phyloP scores from a whole-genome alignment of 2,888 invertebrate species.

The Meta bourneti region DNA sequence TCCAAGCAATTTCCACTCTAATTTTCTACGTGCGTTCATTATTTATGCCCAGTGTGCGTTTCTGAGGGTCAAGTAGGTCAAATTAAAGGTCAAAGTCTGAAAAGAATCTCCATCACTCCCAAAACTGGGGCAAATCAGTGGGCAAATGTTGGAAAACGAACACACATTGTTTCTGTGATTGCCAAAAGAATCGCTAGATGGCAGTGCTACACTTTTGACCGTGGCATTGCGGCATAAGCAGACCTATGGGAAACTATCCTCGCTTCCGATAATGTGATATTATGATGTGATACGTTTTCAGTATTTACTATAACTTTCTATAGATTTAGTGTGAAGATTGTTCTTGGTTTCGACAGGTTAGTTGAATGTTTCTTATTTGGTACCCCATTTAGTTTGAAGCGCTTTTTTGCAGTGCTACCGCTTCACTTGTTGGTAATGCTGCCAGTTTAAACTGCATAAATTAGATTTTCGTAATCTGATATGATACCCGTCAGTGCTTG shows the following conservation, averaged over 20 bases:
- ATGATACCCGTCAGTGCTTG: not conserved
- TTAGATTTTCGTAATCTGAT: conserved; percentile 35
- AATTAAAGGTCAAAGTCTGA: conserved; percentile 23
- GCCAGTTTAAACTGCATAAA: conserved; percentile 48
- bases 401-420: not conserved
- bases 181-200: conserved; percentile 56
- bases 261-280: conserved; percentile 72
- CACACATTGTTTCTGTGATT: conserved; percentile 42
- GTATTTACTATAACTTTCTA: conserved; percentile 54
- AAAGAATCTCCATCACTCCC: conserved; percentile 17
- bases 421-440: conserved; percentile 26
- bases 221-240: conserved; percentile 76
- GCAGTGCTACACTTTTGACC: conserved; percentile 67
- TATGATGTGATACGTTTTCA: conserved; percentile 73
- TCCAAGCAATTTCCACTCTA: no score
- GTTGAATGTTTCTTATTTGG: not conserved
- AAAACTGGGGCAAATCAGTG: conserved; percentile 26
- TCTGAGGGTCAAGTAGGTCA: conserved; percentile 33
- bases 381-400: not conserved
- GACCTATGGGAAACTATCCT: conserved; percentile 71
- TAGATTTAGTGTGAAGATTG: conserved; percentile 15
- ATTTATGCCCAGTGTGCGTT: not conserved
- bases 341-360: conserved; percentile 14
- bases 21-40: no score
- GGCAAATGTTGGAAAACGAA: not conserved